Base-by-base conservation (phyloP, 64 coral and sea anemone genomes). In the Hydrozoanthus tunicans region DNA sequence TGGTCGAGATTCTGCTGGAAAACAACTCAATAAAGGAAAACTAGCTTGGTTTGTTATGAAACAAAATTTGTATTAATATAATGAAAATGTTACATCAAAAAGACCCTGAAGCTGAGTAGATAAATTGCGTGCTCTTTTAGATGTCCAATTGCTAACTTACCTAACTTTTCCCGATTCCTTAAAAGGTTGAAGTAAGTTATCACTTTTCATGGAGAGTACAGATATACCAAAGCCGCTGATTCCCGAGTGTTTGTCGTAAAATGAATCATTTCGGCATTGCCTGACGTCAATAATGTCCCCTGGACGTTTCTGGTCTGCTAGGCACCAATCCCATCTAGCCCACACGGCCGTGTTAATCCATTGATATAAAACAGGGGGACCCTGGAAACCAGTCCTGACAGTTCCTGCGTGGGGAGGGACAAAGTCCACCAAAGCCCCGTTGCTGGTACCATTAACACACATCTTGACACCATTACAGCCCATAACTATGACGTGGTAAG, bases 271-370 rank as follows among this genome's bases (percentile, higher is more conserved):
- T 43, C 88, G 85, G 26, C 96, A 98, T 67, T 86, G 70, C 10
- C 73, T 75, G 9, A 26, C 51, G 76, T 96, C 83, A 15, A 88
- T 74, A 5, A 74, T 60, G 60, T 88, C 58, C 24, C 53, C 58
- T 8, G 25, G 14, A 14, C 94, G 77, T 59, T 71, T 81, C 82
- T 91, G 83, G 69, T 98, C 96, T 27, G 82, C 89, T 51, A 84
- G 81, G 70, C 97, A 99, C 97, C 97, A 99, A 57, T 95, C 88
- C 97, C 97, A 99, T 58, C 97, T 71, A 9, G 97, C 97, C 94
- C 97, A 99, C 51, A 95, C 97, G 53, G 94, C 90, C 56, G 91
- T 99, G 65, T 83, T 95, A 32, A 95, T 99, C 97, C 97, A 95
- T 24, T 95, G 94, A 89, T 92, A 95, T 6, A 92, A 78, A 20